Conservation (phyloP, 2,113 vertebrate species). For the Micronycteris hirsuta region DNA sequence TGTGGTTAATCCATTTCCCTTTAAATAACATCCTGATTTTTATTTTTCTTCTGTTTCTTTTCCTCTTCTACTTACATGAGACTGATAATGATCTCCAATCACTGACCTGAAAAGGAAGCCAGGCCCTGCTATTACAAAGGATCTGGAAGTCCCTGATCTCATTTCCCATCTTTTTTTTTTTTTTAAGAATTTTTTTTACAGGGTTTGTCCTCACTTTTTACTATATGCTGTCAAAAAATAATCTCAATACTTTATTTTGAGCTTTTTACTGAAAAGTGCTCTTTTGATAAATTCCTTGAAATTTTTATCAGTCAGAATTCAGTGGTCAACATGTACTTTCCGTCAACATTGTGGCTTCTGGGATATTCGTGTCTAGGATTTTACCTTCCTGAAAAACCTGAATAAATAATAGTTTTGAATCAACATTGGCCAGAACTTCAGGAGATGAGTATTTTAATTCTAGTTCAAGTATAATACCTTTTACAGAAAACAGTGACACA, state of each 20-base stretch:
- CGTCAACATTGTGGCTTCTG: not conserved
- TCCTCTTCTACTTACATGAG: constrained; percentile 75
- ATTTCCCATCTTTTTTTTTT: constrained; percentile 65
- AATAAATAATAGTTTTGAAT: constrained; percentile 27
- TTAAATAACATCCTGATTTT: constrained; percentile 78
- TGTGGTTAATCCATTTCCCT: constrained; percentile 78
- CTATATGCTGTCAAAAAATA: constrained; percentile 32
- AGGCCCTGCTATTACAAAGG: constrained; percentile 73
- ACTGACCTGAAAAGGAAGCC: constrained; percentile 81
- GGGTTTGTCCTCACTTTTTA: constrained; percentile 42
- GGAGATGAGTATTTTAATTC: constrained; percentile 25
- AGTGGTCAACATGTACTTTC: not conserved
- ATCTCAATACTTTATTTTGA: constrained; percentile 30
- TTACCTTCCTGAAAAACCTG: not conserved
- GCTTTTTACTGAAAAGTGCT: constrained; percentile 42
- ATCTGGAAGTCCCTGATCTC: constrained; percentile 62
- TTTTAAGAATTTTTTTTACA: not conserved
- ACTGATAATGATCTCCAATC: constrained; percentile 81
- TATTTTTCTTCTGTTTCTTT: constrained; percentile 79
- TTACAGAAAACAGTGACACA: not conserved
- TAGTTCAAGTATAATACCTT: not conserved
- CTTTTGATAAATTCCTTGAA: constrained; percentile 56
- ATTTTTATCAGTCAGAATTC: not conserved
- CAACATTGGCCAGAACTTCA: not conserved
- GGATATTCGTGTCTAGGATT: not conserved